Percentiles rank a stretch among this genome's conserved stretches.
These are phyloP conservation scores for Phataginus tricuspis DNA, from an alignment of 2,797 vertebrate species.

Conservation along the genomic window DNA sequence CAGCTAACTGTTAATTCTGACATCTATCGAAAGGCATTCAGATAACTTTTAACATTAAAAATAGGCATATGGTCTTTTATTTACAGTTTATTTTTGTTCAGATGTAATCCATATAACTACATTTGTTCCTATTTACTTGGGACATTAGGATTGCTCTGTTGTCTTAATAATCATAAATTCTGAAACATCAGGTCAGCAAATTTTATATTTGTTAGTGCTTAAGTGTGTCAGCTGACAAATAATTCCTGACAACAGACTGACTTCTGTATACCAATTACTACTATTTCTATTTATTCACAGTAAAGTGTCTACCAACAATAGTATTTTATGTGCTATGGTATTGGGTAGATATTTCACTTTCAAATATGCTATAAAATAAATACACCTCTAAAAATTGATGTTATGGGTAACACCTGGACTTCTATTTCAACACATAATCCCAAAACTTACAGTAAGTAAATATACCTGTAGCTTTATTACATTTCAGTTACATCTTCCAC, in stretches of 20 bases:
- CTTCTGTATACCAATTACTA: not conserved
- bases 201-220: not conserved
- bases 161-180: not conserved
- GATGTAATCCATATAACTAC: not conserved
- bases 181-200: conserved; percentile 11
- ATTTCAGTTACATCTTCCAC: not conserved
- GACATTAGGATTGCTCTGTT: not conserved
- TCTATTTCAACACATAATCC: not conserved
- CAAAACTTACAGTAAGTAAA: not conserved
- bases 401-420: not conserved
- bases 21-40: not conserved
- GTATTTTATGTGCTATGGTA: not conserved
- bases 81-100: not conserved
- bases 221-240: not conserved
- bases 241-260: not conserved
- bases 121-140: not conserved
- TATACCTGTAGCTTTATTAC: not conserved
- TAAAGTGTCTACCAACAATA: not conserved
- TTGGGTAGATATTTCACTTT: conserved; percentile 9
- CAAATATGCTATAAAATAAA: not conserved
- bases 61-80: not conserved
- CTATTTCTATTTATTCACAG: not conserved
- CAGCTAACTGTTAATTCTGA: not conserved
- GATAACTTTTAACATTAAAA: not conserved
- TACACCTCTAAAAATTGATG: not conserved